These are phyloP conservation scores for Archilochus colubris DNA, from an alignment of 2,113 vertebrate genomes.

Conservation along the genomic window DNA sequence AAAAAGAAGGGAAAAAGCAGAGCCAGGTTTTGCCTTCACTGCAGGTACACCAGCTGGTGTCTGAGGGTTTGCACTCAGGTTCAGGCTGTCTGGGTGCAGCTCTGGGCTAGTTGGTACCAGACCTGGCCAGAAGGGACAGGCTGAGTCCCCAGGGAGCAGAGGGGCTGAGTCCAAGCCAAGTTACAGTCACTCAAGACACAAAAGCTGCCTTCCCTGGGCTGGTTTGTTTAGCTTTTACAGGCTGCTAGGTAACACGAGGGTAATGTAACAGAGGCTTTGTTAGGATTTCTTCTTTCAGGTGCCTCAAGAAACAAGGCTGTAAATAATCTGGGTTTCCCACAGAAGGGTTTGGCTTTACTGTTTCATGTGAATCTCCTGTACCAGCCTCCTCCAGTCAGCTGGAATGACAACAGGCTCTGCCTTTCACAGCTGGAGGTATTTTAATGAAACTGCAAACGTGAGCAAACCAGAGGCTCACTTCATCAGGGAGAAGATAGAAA, in stretches of 20 bases:
- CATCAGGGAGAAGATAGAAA: background rate
- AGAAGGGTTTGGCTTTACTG: background rate
- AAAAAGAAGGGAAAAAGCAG: background rate
- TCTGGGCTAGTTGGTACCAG: background rate
- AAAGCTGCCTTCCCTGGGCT: background rate
- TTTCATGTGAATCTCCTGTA: background rate
- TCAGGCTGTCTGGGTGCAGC: background rate
- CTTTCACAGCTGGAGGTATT: background rate
- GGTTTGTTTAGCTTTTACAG: background rate
- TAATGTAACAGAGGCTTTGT: background rate
- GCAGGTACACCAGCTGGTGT: background rate
- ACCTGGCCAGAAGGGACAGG: background rate
- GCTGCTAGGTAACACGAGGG: conserved; percentile 7
- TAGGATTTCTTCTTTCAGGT: background rate
- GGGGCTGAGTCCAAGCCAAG: background rate
- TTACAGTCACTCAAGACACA: background rate
- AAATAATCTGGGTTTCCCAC: background rate
- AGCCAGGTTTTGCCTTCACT: background rate
- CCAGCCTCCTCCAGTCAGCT: background rate
- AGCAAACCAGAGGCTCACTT: background rate
- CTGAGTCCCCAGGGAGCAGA: background rate
- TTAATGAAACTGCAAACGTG: background rate
- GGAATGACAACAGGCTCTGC: background rate
- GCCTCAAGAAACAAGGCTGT: background rate
- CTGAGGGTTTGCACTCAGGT: background rate